phyloP scores from a whole-genome alignment of 1,140 invertebrate species.

The Melanaphis sacchari region DNA sequence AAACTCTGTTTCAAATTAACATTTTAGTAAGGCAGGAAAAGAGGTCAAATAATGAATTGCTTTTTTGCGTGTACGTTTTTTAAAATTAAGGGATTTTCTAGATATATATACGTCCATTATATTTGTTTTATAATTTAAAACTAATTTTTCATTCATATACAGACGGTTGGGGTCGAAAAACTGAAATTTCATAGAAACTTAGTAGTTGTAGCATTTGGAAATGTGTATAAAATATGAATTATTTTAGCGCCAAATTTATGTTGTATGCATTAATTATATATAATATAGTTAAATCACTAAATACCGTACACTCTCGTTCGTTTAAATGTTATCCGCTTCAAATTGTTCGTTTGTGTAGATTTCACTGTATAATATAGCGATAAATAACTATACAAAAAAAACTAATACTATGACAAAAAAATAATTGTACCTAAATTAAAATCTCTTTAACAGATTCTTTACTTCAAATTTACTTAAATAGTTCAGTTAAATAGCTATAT shows the following conservation, averaged over 20 bases:
- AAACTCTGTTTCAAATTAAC: constrained; percentile 31
- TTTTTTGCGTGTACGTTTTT: constrained; percentile 27
- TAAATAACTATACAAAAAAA: too few species aligned
- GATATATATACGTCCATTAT: neutral
- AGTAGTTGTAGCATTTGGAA: neutral
- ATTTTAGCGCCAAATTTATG: neutral
- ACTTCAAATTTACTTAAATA: too few species aligned
- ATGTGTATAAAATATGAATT: neutral
- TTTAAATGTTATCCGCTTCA: too few species aligned
- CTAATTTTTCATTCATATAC: neutral
- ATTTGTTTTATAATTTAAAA: neutral
- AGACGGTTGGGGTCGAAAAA: neutral
- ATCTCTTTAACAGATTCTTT: too few species aligned
- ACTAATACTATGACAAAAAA: too few species aligned
- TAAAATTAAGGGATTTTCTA: constrained; percentile 2
- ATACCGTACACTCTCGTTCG: too few species aligned
- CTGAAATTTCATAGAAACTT: neutral
- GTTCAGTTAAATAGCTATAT: too few species aligned
- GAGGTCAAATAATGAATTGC: constrained; percentile 26
- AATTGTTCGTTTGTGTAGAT: too few species aligned
- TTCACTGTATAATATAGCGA: too few species aligned
- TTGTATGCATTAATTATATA: neutral
- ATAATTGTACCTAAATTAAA: too few species aligned
- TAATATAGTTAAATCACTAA: too few species aligned
- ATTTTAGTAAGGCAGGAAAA: constrained; percentile 28